Percentiles rank a stretch among this genome's conserved stretches.
These are phyloP conservation scores for Caenorhabditis briggsae DNA, from an alignment of 1,140 invertebrate genomes.

Conservation along the genomic window DNA sequence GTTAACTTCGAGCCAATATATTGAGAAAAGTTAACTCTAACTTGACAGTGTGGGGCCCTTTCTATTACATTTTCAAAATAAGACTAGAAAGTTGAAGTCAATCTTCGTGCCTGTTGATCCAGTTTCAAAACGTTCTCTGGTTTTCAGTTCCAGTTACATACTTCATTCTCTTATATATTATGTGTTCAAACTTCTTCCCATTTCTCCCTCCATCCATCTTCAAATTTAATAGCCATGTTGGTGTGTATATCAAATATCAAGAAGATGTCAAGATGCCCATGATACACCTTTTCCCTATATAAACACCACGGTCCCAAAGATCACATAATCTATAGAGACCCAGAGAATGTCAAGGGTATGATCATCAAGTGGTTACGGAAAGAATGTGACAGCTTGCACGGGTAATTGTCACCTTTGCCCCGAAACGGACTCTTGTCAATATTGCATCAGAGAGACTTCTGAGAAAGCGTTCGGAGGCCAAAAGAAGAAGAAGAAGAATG, in stretches of 20 bases:
- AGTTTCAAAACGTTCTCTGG: too few species aligned
- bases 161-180: neutral
- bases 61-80: too few species aligned
- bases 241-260: slow-evolving; percentile 25
- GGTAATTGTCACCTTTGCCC: slow-evolving; percentile 27
- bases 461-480: neutral
- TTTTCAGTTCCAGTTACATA: too few species aligned
- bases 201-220: neutral
- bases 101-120: too few species aligned
- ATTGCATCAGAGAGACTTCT: slow-evolving; percentile 31
- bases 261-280: slow-evolving; percentile 10
- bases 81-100: too few species aligned
- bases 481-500: neutral
- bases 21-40: too few species aligned
- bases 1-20: too few species aligned
- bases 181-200: neutral
- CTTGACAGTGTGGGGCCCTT: too few species aligned
- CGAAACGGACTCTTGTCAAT: slow-evolving; percentile 9
- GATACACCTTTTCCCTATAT: slow-evolving; percentile 29
- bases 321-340: neutral
- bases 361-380: slow-evolving; percentile 41
- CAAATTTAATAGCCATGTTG: slow-evolving; percentile 14
- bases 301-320: neutral
- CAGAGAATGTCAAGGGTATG: slow-evolving; percentile 42
- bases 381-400: slow-evolving; percentile 44